These are phyloP conservation scores for Chelonus insularis DNA, from an alignment of 1,140 invertebrate genomes.

Conservation along the genomic window DNA sequence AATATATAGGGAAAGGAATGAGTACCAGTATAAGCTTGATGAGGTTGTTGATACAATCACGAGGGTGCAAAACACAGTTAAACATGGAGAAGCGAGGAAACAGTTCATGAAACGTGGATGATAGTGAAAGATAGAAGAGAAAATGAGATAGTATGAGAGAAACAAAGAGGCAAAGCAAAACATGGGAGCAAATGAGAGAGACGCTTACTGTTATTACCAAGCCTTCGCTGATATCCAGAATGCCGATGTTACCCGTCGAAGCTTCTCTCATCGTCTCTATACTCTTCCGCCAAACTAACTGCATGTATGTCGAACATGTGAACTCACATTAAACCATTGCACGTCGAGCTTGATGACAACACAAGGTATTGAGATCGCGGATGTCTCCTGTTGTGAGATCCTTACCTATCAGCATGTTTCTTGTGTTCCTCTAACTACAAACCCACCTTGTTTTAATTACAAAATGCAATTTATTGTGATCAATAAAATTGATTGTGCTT, in stretches of 20 bases:
- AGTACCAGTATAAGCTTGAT: constrained; percentile 31
- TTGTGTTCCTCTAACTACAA: no score
- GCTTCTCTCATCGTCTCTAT: constrained; percentile 10
- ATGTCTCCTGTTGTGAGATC: no score
- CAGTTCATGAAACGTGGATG: background rate
- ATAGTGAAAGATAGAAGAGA: background rate
- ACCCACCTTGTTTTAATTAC: no score
- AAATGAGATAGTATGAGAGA: background rate
- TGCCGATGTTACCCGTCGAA: constrained; percentile 22
- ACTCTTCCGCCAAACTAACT: constrained; percentile 15
- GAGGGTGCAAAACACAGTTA: constrained; percentile 23
- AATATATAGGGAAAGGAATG: background rate
- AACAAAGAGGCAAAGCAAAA: background rate
- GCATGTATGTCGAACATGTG: constrained; percentile 33
- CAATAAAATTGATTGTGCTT: no score
- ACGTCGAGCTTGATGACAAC: background rate
- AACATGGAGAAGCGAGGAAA: constrained; percentile 5
- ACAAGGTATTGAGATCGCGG: no score
- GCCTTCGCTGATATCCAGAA: constrained; percentile 28
- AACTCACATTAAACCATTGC: constrained; percentile 29
- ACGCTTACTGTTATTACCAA: constrained; percentile 25
- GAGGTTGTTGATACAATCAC: constrained; percentile 37
- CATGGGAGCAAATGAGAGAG: background rate
- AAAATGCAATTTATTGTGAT: no score
- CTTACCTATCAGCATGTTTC: no score